phyloP scores from a whole-genome alignment of 2,797 vertebrate genomes.

The Atherinosoma microstoma region DNA sequence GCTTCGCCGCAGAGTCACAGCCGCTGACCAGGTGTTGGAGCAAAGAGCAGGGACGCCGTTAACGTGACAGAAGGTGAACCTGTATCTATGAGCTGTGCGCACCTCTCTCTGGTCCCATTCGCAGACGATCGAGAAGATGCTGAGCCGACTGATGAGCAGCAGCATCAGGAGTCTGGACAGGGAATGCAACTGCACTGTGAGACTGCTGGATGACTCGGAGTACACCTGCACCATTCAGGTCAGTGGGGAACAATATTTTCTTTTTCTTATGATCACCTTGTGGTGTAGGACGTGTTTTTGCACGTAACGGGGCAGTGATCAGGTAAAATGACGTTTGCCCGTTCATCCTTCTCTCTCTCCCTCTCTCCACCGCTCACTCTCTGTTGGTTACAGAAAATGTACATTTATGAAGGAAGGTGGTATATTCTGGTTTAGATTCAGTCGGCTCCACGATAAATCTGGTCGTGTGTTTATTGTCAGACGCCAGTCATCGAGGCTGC shows the following conservation, averaged over 20 bases:
- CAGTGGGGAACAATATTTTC: slow-evolving; percentile 69
- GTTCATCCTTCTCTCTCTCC: neutral
- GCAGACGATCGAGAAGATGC: slow-evolving; percentile 88
- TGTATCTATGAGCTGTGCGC: slow-evolving; percentile 53
- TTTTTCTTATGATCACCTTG: slow-evolving; percentile 39
- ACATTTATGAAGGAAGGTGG: neutral
- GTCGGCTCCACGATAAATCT: neutral
- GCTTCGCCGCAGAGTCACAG: slow-evolving; percentile 44
- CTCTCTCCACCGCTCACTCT: neutral
- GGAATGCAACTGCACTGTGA: slow-evolving; percentile 95
- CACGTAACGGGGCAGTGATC: slow-evolving; percentile 26
- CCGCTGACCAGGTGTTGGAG: slow-evolving; percentile 72
- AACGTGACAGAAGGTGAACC: slow-evolving; percentile 65
- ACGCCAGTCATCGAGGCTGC: slow-evolving; percentile 37
- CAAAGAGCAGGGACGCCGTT: slow-evolving; percentile 57
- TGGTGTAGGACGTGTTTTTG: slow-evolving; percentile 36
- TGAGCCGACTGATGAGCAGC: slow-evolving; percentile 96
- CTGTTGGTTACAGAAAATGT: neutral
- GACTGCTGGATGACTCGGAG: slow-evolving; percentile 96
- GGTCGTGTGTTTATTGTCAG: slow-evolving; percentile 23
- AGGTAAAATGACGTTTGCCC: slow-evolving; percentile 25
- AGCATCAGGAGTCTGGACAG: slow-evolving; percentile 96
- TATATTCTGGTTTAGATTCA: slow-evolving; percentile 19
- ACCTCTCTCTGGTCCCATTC: slow-evolving; percentile 71
- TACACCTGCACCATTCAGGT: slow-evolving; percentile 98